These are phyloP conservation scores for Columba janthina DNA, from an alignment of 2,113 vertebrate species.

Conservation along the genomic window DNA sequence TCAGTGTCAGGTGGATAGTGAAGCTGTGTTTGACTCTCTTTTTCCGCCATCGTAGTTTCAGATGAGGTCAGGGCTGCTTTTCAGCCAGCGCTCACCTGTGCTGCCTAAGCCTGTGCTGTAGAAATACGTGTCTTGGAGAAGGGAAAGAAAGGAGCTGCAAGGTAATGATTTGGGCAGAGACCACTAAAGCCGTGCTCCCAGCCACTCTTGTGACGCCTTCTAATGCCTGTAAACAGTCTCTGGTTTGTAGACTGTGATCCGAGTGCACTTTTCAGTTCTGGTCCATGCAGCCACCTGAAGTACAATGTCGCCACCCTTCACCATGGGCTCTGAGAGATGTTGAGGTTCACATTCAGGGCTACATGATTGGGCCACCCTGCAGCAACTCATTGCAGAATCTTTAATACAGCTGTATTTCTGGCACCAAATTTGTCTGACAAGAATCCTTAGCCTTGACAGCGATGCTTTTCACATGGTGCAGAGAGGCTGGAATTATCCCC, in stretches of 20 bases:
- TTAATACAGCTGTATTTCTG: not conserved
- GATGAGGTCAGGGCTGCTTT: not conserved
- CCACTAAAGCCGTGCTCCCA: not conserved
- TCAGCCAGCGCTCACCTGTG: not conserved
- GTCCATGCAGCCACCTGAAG: not conserved
- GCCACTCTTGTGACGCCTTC: not conserved
- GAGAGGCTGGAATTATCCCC: not conserved
- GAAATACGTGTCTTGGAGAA: not conserved
- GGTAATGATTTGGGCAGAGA: not conserved
- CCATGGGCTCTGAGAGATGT: not conserved
- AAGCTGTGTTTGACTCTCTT: not conserved
- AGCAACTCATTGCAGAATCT: not conserved
- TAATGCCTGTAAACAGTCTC: not conserved
- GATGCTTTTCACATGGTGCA: not conserved
- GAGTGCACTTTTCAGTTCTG: not conserved
- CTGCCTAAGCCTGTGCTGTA: not conserved
- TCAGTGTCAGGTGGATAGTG: not conserved
- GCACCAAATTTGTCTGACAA: not conserved
- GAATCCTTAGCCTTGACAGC: not conserved
- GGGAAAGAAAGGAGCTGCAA: not conserved
- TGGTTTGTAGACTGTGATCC: rapidly evolving
- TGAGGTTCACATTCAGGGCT: not conserved
- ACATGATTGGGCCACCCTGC: not conserved
- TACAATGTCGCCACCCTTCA: too few relatives aligned
- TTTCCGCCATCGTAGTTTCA: not conserved